Evolutionary conservation across 2,888 invertebrate species (phyloP).

Genomic region (Hirudinaria manillensis): DNA sequence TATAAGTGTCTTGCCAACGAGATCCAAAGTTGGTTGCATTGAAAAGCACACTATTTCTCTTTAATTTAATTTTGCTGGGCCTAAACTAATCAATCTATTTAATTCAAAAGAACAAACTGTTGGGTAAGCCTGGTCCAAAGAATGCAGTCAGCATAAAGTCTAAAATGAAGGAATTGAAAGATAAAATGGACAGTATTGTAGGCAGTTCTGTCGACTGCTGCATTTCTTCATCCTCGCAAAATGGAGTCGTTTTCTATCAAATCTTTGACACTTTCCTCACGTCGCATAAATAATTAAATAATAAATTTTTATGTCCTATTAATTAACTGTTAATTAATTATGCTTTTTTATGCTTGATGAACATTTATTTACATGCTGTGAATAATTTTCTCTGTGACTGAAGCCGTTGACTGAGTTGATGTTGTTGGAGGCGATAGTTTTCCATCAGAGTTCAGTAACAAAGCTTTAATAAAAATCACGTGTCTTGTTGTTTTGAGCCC

Average conservation of each 20-base stretch:
- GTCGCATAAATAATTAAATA: neutral
- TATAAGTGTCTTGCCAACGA: no score
- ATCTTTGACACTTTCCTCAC: slow-evolving; percentile 2
- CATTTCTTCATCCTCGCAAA: neutral
- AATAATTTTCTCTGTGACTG: no score
- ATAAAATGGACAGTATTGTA: neutral
- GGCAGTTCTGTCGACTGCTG: neutral
- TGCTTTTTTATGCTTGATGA: no score
- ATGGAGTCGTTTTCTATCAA: neutral
- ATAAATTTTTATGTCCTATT: neutral
- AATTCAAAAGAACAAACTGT: neutral
- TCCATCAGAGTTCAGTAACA: no score
- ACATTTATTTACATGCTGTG: no score
- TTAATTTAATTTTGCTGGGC: neutral
- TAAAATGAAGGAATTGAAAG: neutral
- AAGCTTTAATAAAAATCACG: no score
- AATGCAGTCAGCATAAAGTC: neutral
- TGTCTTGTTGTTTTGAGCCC: no score
- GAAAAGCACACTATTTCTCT: neutral
- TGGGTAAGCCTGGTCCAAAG: neutral
- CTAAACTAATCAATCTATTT: neutral
- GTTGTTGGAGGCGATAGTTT: no score
- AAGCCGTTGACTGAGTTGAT: no score
- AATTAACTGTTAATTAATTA: no score
- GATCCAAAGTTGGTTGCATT: no score